These are phyloP conservation scores for Microcebus tavaratra DNA, from an alignment of 2,113 vertebrate species.

Conservation along the genomic window DNA sequence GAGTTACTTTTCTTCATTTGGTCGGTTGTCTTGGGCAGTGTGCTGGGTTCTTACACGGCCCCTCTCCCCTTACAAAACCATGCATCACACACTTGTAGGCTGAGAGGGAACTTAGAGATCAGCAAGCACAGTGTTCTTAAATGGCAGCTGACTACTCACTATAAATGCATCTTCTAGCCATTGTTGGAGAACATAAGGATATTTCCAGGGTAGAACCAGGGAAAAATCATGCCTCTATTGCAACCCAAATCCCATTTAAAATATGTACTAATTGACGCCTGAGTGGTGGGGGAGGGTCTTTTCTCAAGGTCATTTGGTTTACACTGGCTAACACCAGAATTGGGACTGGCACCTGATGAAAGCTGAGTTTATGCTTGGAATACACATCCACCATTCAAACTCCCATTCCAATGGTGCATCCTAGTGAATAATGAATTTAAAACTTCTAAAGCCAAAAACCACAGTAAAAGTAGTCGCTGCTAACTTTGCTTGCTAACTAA, in stretches of 20 bases:
- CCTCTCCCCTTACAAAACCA: background rate
- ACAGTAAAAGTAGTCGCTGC: background rate
- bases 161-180: background rate
- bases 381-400: background rate
- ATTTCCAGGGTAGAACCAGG: background rate
- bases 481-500: background rate
- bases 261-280: background rate
- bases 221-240: background rate
- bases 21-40: background rate
- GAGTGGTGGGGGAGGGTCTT: background rate
- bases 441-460: background rate
- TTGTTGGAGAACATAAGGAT: background rate
- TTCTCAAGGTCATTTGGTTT: background rate
- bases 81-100: background rate
- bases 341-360: background rate
- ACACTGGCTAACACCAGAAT: background rate
- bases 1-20: background rate
- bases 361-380: background rate
- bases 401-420: background rate
- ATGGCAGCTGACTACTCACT: background rate
- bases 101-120: background rate
- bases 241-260: background rate
- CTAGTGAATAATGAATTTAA: background rate
- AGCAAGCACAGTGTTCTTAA: background rate
- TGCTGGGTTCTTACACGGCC: background rate